A percentile compares a stretch with the other conserved stretches of the same genome.
phyloP scores from a whole-genome alignment of 2,113 vertebrate species.

The Labeo catla region DNA sequence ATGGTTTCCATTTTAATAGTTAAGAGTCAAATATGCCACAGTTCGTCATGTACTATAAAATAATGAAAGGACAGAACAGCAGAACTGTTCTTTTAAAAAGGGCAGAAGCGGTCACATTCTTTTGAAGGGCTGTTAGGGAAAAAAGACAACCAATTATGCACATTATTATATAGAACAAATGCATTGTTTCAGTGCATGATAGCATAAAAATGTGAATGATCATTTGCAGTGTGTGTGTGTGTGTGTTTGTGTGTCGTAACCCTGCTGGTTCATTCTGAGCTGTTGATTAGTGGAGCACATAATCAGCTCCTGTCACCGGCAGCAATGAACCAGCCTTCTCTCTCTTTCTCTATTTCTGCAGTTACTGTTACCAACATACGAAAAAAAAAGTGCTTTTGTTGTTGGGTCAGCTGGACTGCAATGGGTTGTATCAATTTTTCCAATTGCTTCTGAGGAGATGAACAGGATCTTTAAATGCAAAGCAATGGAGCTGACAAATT shows the following conservation, averaged over 20 bases:
- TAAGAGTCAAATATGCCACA: conserved; percentile 55
- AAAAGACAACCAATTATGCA: conserved; percentile 26
- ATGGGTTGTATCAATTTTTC: not conserved
- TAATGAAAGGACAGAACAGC: conserved; percentile 25
- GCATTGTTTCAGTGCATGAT: conserved; percentile 1
- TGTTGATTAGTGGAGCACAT: conserved; percentile 80
- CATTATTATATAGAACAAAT: conserved; percentile 40
- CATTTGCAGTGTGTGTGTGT: conserved; percentile 52
- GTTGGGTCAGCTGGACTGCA: conserved; percentile 10
- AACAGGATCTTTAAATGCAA: conserved; percentile 40
- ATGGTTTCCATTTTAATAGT: conserved; percentile 63
- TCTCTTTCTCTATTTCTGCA: conserved; percentile 26
- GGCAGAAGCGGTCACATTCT: conserved; percentile 15
- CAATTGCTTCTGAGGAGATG: conserved; percentile 2
- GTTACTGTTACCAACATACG: conserved; percentile 38
- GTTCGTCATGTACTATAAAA: conserved; percentile 54
- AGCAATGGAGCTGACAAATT: conserved; percentile 25
- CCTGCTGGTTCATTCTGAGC: conserved; percentile 70
- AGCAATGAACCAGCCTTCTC: conserved; percentile 59
- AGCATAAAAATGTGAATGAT: conserved; percentile 46
- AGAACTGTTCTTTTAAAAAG: conserved; percentile 42
- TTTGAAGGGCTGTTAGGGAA: not conserved
- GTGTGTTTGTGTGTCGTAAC: conserved; percentile 68
- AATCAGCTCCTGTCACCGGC: conserved; percentile 79
- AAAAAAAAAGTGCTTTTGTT: conserved; percentile 6